Evolutionary conservation across 1,140 invertebrate species (phyloP), one percentile per base, ranked within the genome.

Genomic region (Brachionus sp.): DNA sequence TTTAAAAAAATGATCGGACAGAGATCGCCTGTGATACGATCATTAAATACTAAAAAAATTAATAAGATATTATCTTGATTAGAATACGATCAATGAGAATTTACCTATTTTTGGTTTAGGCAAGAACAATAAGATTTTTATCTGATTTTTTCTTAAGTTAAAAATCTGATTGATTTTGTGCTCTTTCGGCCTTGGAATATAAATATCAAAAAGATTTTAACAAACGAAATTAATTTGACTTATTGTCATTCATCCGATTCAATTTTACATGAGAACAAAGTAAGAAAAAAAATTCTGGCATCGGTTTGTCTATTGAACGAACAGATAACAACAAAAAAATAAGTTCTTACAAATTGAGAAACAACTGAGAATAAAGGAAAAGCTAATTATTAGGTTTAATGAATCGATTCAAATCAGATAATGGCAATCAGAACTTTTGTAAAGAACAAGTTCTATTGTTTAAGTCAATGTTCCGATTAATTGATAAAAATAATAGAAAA

Each of bases 191-290:
- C 35, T 70, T 19, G 9, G 66, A 42, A 39, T 70, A 13, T n/a
- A 42, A 6, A 39, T 23, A 70, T 70, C 66, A 70, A 70, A 70
- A 37, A 70, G 66, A 70, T 70, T 70, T 70, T 10, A 70, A 39
- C 37, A 39, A 37, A 70, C 33, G 9, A 70, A 70, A 37, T 70
- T 39, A 70, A 37, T 70, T 37, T 16, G 19, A 19, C 35, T 70
- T 70, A 19, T 70, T 70, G 66, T 70, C 66, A 70, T 39, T 70
- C 66, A 70, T 70, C 66, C 66, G 66, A 70, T 70, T 70, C 66
- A 39, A 70, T 57, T 19, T n/a, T 16, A 70, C 33, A 66, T 33
- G 37, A 70, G 37, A 70, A 70, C 66, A 70, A 37, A 70, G 33
- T 39, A 44, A 33, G 19, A 39, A 35, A 12, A 70, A 39, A 70